These are phyloP conservation scores for Helicoverpa armigera DNA, from an alignment of 1,140 invertebrate species.

Conservation along the genomic window DNA sequence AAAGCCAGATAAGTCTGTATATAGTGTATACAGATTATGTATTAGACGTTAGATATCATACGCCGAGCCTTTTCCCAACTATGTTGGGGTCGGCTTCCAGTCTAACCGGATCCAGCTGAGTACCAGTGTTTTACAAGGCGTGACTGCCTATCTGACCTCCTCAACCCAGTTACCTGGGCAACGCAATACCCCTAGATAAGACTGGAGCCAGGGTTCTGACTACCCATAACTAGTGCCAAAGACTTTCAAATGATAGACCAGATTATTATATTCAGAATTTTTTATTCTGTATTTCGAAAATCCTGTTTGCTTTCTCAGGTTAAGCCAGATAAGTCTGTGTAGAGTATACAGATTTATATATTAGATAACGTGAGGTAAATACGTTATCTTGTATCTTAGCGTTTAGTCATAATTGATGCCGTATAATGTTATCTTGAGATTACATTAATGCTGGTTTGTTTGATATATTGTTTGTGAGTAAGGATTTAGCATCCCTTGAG, in stretches of 20 bases:
- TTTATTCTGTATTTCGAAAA: neutral
- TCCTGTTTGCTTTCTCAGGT: neutral
- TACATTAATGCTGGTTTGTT: neutral
- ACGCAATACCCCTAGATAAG: no score
- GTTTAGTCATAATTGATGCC: constrained; percentile 8
- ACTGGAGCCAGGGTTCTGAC: no score
- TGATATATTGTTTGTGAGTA: neutral
- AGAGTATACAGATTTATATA: no score
- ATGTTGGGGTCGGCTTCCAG: no score
- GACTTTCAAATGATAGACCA: neutral
- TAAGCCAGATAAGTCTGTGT: neutral
- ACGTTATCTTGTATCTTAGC: neutral
- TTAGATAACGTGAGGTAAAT: neutral
- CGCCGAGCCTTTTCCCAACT: no score
- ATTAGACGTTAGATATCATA: no score
- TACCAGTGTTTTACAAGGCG: no score
- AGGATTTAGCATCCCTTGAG: neutral
- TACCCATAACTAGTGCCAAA: no score
- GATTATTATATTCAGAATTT: constrained; percentile 4
- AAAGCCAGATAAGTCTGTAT: neutral
- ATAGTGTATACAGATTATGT: no score
- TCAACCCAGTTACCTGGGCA: no score
- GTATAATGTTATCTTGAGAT: constrained; percentile 3
- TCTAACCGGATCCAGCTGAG: no score
- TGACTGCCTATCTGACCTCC: no score